Base-by-base conservation (phyloP, 2,113 vertebrate species). In the Aythya baeri region DNA sequence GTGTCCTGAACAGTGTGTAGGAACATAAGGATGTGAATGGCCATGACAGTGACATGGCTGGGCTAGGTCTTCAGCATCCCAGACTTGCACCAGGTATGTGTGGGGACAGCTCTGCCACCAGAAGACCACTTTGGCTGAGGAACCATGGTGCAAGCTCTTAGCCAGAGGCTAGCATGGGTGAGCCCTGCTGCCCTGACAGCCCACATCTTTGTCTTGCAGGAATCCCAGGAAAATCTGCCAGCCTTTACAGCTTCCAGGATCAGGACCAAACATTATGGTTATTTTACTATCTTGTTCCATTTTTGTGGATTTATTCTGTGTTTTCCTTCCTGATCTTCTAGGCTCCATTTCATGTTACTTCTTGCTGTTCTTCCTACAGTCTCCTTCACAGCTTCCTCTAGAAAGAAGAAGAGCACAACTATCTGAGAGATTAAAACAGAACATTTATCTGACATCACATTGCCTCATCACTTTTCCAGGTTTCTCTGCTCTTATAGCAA, bases 1-100 rank as follows among this genome's bases (percentile, higher is more conserved):
- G 22, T 57, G 29, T 72, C 61, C 65, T 83, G 43, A 93, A 52
- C 43, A 14, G 11, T 20, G 43, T 13, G 62, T 66, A 91, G 66
- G 86, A 77, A 59, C 6, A 41, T 65, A 55, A 29, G 26, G 12
- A 20, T 2, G 3, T 46, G 43, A 72, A 61, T 79, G 58, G 84
- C 27, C 26, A 16, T 36, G 79, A 27, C 1, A 0, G 18, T 36
- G 79, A 27, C 1, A 0, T 15, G 34, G 34, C 70, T 82, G 9
- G 3, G 32, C 22, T 4, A 27, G 38, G 9, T 74, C 58, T 82
- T 57, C 29, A 21, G 25, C 7, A 26, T 59, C 20, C 26, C 1
- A 1, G 54, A 34, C 31, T 92, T 1, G 1, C 58, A 50, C 9
- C 31, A 52, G 17, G 6, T 29, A 31, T 0, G 0, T 17, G 29